Evolutionary conservation across 2,797 vertebrate species (phyloP), one percentile per base, ranked within the genome.

Genomic region (Otolemur crassicaudatus): DNA sequence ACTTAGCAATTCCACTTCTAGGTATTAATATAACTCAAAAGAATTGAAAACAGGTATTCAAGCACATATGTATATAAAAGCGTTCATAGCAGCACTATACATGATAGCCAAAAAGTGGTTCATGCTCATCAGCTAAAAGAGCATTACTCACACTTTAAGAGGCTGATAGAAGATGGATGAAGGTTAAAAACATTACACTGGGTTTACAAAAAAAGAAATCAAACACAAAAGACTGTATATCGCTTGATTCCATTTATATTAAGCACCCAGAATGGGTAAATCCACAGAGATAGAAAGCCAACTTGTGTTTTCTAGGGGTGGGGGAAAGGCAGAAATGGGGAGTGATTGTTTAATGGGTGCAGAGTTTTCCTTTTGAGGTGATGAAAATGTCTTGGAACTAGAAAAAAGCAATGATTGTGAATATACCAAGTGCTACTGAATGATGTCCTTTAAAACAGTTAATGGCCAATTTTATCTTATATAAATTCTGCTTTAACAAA

Each of bases 391-490:
- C 82, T 88, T 87, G 14, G 14, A 56, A 61, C 29, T 63, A 91
- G 31, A 69, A 19, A 58, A 29, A 53, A 37, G 23, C 34, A 23
- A 83, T 23, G 14, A 14, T 40, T 37, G 49, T n/a, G 31, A 46
- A 73, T 53, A n/a, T 19, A 46, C 46, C 92, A 69, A 84, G 75
- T 63, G 37, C 43, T 58, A 53, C 25, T 70, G 17, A 53, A 61
- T 67, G n/a, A 2, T 83, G 29, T 4, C n/a, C 7, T 76, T 90
- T 49, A 56, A 91, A 88, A 31, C 53, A 34, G 11, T 29, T 75
- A 85, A 31, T 65, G 58, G 6, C n/a, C 90, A 70, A 75, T 72
- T 91, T 83, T 91, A 87, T 88, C 34, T 79, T 76, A 72, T 13
- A 2, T 34, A 16, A 43, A 61, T 69, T 63, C 76, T 91, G 40